Conservation (phyloP, 2,888 invertebrate genomes). For the Ptychoptera albimana region DNA sequence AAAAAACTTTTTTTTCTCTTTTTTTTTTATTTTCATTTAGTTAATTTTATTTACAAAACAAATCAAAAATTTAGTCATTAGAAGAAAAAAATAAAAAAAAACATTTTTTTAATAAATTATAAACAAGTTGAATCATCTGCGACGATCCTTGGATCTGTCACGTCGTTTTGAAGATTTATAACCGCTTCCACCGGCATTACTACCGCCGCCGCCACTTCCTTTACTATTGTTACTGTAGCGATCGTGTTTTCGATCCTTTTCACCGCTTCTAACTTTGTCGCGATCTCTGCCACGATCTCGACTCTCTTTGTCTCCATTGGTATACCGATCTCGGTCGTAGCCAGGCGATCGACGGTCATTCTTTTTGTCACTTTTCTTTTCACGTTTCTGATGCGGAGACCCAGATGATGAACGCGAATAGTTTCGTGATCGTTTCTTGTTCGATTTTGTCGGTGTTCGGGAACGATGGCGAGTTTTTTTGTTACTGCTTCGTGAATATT, state of each 20-base stretch:
- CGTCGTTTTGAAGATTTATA: too few relatives aligned
- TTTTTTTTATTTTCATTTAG: too few relatives aligned
- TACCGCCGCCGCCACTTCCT: neutral
- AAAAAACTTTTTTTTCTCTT: too few relatives aligned
- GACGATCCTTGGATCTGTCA: too few relatives aligned
- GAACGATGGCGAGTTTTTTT: conserved; percentile 16
- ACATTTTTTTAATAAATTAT: too few relatives aligned
- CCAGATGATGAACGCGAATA: conserved; percentile 25
- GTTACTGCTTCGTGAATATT: conserved; percentile 11
- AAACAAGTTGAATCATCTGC: too few relatives aligned
- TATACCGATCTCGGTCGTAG: conserved; percentile 16
- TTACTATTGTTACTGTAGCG: neutral
- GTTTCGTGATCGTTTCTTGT: conserved; percentile 26
- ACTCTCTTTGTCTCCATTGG: conserved; percentile 17
- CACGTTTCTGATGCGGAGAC: conserved; percentile 27
- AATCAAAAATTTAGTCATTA: too few relatives aligned
- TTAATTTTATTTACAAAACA: too few relatives aligned
- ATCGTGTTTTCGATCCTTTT: conserved; percentile 2
- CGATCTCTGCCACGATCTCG: conserved; percentile 10
- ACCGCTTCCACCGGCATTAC: neutral
- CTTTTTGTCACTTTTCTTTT: conserved; percentile 17
- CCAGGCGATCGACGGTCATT: neutral
- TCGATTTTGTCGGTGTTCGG: conserved; percentile 18
- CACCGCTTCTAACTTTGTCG: neutral
- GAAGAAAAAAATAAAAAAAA: too few relatives aligned